Evolutionary conservation across 2,888 invertebrate species (phyloP).

Genomic region (Onchidella celtica): DNA sequence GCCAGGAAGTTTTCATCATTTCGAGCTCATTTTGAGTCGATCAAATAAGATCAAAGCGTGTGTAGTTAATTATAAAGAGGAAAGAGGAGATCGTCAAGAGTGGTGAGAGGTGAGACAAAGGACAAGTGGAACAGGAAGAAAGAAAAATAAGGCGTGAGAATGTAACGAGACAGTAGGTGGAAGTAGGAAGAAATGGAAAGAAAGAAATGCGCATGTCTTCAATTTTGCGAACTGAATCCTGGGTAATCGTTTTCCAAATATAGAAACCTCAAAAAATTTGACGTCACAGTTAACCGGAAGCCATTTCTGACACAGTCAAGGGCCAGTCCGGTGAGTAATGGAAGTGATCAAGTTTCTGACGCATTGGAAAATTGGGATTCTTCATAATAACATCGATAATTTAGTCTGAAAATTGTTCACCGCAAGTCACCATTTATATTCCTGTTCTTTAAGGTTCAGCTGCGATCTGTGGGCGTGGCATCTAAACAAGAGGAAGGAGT

Average conservation of each 20-base stretch:
- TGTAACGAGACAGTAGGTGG: background rate
- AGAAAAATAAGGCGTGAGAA: background rate
- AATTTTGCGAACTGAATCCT: background rate
- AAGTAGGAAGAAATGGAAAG: background rate
- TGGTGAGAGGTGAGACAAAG: background rate
- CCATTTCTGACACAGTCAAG: slow-evolving; percentile 33
- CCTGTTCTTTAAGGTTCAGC: too few relatives aligned
- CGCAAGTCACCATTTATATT: too few relatives aligned
- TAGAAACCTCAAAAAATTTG: slow-evolving; percentile 38
- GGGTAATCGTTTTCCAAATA: slow-evolving; percentile 45
- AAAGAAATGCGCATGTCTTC: slow-evolving; percentile 26
- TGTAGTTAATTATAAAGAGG: slow-evolving; percentile 31
- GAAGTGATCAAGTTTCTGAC: background rate
- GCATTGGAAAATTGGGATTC: background rate
- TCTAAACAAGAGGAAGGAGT: background rate
- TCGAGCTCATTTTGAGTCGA: slow-evolving; percentile 50
- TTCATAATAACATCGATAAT: background rate
- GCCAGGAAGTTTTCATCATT: slow-evolving; percentile 56
- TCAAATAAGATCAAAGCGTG: slow-evolving; percentile 62
- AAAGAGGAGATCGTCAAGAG: background rate
- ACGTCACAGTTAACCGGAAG: slow-evolving; percentile 42
- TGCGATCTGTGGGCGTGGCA: background rate
- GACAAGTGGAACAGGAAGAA: background rate
- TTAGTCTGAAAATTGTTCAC: too few relatives aligned
- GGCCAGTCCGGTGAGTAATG: slow-evolving; percentile 46